Conservation (phyloP, 2,797 vertebrate genomes). For the Onychomys leucogaster region DNA sequence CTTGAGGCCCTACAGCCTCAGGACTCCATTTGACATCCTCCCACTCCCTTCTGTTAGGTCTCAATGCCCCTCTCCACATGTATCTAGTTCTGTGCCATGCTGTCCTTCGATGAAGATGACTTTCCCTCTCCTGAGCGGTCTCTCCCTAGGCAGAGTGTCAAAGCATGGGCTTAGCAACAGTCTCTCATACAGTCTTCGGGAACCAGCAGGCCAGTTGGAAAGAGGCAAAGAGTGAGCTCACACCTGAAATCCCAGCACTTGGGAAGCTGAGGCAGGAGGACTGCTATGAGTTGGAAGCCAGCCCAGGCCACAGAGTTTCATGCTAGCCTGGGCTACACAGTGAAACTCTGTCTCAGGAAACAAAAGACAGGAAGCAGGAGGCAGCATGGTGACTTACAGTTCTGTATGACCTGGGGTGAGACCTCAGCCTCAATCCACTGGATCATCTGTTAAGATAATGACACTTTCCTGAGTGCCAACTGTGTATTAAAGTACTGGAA, state of each 20-base stretch:
- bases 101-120: background rate
- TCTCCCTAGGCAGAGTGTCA: background rate
- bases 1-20: background rate
- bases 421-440: background rate
- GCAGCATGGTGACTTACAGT: background rate
- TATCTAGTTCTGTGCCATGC: background rate
- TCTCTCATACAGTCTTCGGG: constrained; percentile 26
- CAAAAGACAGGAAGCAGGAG: background rate
- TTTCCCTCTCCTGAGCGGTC: background rate
- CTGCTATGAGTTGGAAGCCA: background rate
- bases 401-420: background rate
- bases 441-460: background rate
- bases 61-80: background rate
- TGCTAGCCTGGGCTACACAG: background rate
- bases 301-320: background rate
- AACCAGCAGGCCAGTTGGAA: constrained; percentile 32
- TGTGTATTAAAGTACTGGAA: background rate
- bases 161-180: background rate
- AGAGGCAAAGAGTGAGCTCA: background rate
- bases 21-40: background rate
- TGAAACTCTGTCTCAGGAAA: background rate
- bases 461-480: background rate
- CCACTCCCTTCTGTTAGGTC: background rate
- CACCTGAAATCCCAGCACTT: background rate
- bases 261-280: background rate